Conservation (phyloP, 2,888 invertebrate genomes). For the Ellobium chinense region DNA sequence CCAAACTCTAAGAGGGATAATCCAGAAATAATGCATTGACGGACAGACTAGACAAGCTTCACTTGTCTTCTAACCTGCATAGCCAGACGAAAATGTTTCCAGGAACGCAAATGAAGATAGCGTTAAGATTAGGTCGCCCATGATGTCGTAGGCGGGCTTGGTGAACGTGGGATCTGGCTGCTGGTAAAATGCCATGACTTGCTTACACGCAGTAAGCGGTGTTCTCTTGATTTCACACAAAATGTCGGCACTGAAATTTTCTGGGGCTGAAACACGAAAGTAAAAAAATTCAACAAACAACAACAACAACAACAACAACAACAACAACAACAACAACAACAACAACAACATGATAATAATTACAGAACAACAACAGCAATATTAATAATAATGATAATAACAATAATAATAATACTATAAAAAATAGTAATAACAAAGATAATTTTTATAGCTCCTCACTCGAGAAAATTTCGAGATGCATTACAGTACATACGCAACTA, state of each 20-base stretch:
- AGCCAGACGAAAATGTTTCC: background rate
- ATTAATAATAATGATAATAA: too few relatives aligned
- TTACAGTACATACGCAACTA: too few relatives aligned
- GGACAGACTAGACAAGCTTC: too few relatives aligned
- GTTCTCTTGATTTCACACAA: background rate
- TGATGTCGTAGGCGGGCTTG: constrained; percentile 9
- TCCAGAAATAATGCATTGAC: too few relatives aligned
- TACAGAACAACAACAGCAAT: background rate
- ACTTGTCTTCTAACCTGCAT: too few relatives aligned
- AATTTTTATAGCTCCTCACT: too few relatives aligned
- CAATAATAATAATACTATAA: too few relatives aligned
- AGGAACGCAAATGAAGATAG: constrained; percentile 14
- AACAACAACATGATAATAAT: background rate
- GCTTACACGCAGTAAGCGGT: constrained; percentile 2
- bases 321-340: background rate
- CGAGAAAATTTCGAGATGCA: too few relatives aligned
- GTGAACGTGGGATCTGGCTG: background rate
- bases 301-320: background rate
- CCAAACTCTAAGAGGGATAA: too few relatives aligned
- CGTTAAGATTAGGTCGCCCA: background rate
- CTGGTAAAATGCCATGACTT: constrained; percentile 12
- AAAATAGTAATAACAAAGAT: too few relatives aligned
- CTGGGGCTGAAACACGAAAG: background rate
- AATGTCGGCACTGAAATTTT: background rate
- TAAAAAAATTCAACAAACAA: background rate